Percentiles rank a stretch among this genome's conserved stretches.
phyloP scores from a whole-genome alignment of 1,140 invertebrate genomes.

The Drosophila nebulosa region DNA sequence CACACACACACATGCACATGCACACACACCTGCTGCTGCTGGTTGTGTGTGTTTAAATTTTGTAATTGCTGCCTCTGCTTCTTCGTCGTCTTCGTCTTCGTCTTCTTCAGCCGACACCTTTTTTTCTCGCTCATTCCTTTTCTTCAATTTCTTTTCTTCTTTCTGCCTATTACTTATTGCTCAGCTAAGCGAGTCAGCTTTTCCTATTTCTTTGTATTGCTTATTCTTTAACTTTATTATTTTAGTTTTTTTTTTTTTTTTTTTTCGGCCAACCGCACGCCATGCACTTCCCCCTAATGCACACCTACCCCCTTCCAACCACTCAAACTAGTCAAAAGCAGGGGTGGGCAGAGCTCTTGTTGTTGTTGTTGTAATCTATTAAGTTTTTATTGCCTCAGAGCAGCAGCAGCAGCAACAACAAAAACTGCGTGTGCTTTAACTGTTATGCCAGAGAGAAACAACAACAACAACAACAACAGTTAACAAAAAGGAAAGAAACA shows the following conservation, averaged over 20 bases:
- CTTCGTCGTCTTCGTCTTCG: not conserved
- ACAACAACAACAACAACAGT: not conserved
- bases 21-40: conserved; percentile 18
- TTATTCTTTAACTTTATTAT: no score
- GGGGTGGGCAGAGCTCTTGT: no score
- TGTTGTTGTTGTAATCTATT: conserved; percentile 41
- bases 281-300: conserved; percentile 21
- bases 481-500: not conserved
- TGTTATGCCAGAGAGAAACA: conserved; percentile 1
- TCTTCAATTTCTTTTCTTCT: not conserved
- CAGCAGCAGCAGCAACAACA: no score
- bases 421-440: conserved; percentile 3
- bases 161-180: not conserved
- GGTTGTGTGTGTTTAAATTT: conserved; percentile 16
- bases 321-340: no score
- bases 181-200: conserved; percentile 13
- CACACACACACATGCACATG: conserved; percentile 16
- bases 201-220: conserved; percentile 7
- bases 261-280: conserved; percentile 13
- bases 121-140: not conserved
- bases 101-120: not conserved
- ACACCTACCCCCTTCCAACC: not conserved
- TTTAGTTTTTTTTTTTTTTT: no score
- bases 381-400: conserved; percentile 26
- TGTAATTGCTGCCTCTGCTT: not conserved